These are phyloP conservation scores for Odocoileus virginianus DNA, from an alignment of 2,113 vertebrate species.

Conservation along the genomic window DNA sequence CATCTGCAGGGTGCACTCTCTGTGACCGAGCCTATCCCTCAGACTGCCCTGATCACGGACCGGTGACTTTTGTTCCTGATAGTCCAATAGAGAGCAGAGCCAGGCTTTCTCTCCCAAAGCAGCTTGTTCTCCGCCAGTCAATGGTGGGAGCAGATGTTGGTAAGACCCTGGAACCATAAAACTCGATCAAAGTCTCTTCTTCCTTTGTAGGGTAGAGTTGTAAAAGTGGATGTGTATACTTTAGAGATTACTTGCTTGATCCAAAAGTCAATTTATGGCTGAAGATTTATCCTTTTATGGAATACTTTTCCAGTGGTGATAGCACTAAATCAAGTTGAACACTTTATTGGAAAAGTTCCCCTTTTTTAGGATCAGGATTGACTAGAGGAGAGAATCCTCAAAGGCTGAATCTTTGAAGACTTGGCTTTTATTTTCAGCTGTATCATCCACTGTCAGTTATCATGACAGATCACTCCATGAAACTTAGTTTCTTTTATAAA, in stretches of 20 bases:
- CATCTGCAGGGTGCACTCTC: slow-evolving; percentile 91
- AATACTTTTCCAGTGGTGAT: not conserved
- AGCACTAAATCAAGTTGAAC: not conserved
- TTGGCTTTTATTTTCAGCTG: not conserved
- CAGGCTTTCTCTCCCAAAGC: slow-evolving; percentile 93
- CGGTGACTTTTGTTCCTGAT: slow-evolving; percentile 95
- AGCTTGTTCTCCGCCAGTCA: slow-evolving; percentile 91
- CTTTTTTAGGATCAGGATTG: not conserved
- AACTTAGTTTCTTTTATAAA: not conserved
- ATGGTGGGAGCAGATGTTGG: slow-evolving; percentile 91
- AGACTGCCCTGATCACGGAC: slow-evolving; percentile 96
- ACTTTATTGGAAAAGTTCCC: not conserved
- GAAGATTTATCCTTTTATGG: not conserved
- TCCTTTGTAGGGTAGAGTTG: not conserved
- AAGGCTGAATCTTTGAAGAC: not conserved
- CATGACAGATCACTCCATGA: not conserved
- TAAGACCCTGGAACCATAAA: slow-evolving; percentile 72
- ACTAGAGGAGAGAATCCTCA: not conserved
- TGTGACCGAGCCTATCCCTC: slow-evolving; percentile 96
- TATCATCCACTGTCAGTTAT: not conserved
- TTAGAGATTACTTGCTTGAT: not conserved
- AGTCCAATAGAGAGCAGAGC: slow-evolving; percentile 94
- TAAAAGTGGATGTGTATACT: not conserved
- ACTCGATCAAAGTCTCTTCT: not conserved
- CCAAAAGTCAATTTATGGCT: not conserved